Evolutionary conservation across 2,888 invertebrate species (phyloP).

Genomic region (Chymomyza amoena): DNA sequence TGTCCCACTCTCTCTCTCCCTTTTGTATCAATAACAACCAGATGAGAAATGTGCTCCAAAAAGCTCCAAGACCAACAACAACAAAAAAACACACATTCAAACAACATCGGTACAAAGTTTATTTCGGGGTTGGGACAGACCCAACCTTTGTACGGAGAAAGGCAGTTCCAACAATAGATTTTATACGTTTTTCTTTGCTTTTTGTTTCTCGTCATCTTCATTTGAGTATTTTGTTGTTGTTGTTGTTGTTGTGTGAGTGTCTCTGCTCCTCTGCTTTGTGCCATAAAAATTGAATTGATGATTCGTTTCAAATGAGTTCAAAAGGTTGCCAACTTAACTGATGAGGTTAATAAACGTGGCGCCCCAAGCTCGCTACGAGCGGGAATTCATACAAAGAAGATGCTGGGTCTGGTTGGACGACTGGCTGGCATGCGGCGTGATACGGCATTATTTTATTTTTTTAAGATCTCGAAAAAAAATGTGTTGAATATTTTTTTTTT

Average conservation of each 20-base stretch:
- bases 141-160: not conserved
- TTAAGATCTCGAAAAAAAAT: not conserved
- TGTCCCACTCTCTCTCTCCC: not conserved
- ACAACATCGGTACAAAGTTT: slow-evolving; percentile 23
- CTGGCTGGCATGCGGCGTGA: not conserved
- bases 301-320: slow-evolving; percentile 72
- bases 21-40: slow-evolving; percentile 39
- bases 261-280: slow-evolving; percentile 26
- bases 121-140: not conserved
- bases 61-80: not conserved
- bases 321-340: slow-evolving; percentile 47
- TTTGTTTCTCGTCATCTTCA: not conserved
- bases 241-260: slow-evolving; percentile 7
- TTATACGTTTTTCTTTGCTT: not conserved
- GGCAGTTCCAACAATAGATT: not conserved
- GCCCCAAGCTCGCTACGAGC: not conserved
- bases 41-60: slow-evolving; percentile 64
- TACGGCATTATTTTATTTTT: not conserved
- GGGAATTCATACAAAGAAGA: not conserved
- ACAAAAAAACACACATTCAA: not conserved
- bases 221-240: not conserved
- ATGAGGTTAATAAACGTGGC: slow-evolving; percentile 66
- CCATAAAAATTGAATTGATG: slow-evolving; percentile 67
- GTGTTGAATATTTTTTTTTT: not conserved
- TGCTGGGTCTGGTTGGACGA: not conserved